Conservation (phyloP, 2,113 vertebrate species). For the Isichthys henryi region DNA sequence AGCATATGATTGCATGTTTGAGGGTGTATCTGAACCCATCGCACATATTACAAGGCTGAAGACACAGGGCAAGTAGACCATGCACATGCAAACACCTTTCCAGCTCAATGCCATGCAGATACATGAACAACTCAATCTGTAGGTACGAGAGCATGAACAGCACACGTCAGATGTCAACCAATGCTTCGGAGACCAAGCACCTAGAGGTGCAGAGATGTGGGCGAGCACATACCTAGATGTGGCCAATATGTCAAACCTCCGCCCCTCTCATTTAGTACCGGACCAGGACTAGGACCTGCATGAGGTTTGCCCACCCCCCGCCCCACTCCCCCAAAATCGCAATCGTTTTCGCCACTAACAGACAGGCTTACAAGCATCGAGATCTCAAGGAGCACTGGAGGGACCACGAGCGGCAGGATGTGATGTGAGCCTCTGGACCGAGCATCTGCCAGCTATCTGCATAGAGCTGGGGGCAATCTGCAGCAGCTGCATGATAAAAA, state of each 20-base stretch:
- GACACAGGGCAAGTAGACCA: background rate
- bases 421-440: background rate
- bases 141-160: background rate
- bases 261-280: background rate
- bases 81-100: background rate
- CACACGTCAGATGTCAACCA: background rate
- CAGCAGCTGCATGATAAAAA: background rate
- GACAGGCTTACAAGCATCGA: background rate
- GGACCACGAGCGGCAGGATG: background rate
- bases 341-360: background rate
- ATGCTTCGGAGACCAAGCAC: background rate
- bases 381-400: background rate
- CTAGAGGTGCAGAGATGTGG: background rate
- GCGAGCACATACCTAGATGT: background rate
- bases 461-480: background rate
- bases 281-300: background rate
- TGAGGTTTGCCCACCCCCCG: background rate
- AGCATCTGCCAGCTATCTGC: background rate
- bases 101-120: background rate
- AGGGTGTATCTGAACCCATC: background rate
- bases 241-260: background rate
- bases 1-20: background rate
- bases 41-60: background rate
- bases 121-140: background rate
- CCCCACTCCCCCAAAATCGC: background rate